phyloP scores from a whole-genome alignment of 2,888 invertebrate species.

The Aleiodes testaceus region DNA sequence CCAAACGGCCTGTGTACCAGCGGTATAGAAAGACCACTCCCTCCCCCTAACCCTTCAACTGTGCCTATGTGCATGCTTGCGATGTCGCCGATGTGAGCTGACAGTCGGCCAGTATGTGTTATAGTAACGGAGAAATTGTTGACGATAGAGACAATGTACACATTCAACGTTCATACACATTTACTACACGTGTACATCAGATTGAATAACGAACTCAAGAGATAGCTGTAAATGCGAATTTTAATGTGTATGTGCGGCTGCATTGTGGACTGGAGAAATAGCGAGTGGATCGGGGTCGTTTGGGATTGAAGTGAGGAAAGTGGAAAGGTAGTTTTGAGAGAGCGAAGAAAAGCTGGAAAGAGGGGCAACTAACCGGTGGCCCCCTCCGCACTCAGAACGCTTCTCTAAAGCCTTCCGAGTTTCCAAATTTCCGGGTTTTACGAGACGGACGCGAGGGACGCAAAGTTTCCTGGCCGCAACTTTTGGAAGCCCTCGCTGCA shows the following conservation, averaged over 20 bases:
- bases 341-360: constrained; percentile 15
- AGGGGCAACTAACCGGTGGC: constrained; percentile 1
- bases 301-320: constrained; percentile 15
- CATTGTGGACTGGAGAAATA: too few relatives aligned
- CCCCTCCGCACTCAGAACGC: background rate
- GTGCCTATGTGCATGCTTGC: constrained; percentile 28
- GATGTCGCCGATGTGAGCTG: constrained; percentile 30
- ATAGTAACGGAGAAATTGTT: constrained; percentile 37
- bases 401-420: constrained; percentile 49
- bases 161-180: too few relatives aligned
- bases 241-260: too few relatives aligned
- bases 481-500: constrained; percentile 35
- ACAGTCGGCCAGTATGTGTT: constrained; percentile 41
- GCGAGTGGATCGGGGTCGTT: constrained; percentile 15
- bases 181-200: background rate
- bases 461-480: constrained; percentile 57
- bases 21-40: constrained; percentile 33
- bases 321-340: constrained; percentile 22
- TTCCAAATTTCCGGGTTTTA: constrained; percentile 66
- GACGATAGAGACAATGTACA: constrained; percentile 27
- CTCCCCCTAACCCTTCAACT: background rate
- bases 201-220: background rate
- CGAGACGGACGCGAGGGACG: constrained; percentile 41
- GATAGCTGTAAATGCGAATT: too few relatives aligned
- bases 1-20: constrained; percentile 52